Evolutionary conservation across 2,113 vertebrate genomes (phyloP).

Genomic region (Telmatochromis sp.): DNA sequence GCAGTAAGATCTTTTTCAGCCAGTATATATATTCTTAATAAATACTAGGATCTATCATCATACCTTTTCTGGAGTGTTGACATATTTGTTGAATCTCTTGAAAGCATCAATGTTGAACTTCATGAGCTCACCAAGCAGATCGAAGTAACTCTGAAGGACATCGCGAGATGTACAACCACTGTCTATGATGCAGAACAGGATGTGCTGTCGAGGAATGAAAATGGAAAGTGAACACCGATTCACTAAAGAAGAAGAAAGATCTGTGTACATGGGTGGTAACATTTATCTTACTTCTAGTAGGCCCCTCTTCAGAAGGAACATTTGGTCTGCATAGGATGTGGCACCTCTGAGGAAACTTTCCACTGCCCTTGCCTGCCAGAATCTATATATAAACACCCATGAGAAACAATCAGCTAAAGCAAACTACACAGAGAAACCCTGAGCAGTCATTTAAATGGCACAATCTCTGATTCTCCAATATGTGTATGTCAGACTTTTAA

Average conservation of each 20-base stretch:
- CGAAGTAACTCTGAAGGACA: conserved; percentile 97
- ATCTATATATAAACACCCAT: conserved; percentile 65
- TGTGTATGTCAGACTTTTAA: neutral
- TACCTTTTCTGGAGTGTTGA: conserved; percentile 97
- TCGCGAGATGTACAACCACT: conserved; percentile 95
- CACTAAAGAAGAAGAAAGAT: neutral
- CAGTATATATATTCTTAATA: neutral
- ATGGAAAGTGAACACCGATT: neutral
- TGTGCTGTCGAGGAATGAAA: conserved; percentile 74
- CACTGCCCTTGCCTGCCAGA: conserved; percentile 97
- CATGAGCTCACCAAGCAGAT: conserved; percentile 97
- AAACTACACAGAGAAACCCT: neutral
- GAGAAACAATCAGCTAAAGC: neutral
- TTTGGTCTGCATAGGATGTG: conserved; percentile 97
- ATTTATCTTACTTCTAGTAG: conserved; percentile 83
- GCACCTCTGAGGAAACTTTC: conserved; percentile 97
- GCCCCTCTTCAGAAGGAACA: conserved; percentile 95
- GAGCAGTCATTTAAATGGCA: neutral
- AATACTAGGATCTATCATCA: neutral
- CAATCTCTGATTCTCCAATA: neutral
- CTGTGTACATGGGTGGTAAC: neutral
- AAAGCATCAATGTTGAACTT: conserved; percentile 99
- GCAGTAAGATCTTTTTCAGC: neutral
- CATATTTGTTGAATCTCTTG: conserved; percentile 97
- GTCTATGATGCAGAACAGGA: conserved; percentile 98